Evolutionary conservation across 1,140 invertebrate genomes (phyloP), one percentile per base, ranked within the genome.

Genomic region (Spodoptera litura): DNA sequence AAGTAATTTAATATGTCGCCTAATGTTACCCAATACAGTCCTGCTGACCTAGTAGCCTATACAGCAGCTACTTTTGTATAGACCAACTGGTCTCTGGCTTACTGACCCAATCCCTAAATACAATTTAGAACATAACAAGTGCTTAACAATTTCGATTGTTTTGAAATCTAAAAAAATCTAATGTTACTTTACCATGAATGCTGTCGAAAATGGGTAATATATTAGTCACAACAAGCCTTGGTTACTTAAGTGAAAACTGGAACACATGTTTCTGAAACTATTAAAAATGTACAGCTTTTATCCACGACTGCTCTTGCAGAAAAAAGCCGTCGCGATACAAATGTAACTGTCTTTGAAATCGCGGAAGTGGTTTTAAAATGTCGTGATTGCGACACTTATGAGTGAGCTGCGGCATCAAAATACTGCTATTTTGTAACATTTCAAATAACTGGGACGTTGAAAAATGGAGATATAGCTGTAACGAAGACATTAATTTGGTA

Each of bases 341-440:
- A n/a, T 53, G 11, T 53, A 70, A 52, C 64, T 52, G 49, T 52
- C 49, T 68, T 52, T 52, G 15, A 52, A 53, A 53, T 53, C 9
- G 66, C 66, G 49, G 66, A 70, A 53, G 49, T n/a, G 49, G 66
- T 70, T 70, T 52, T 70, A 27, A 9, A 70, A 70, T n/a, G 11
- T 49, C 13, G 4, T n/a, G 25, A 70, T 70, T 70, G 49, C 66
- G 13, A 49, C 59, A 62, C 38, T 64, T 52, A 70, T 52, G 20
- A 27, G 49, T 10, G 49, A 25, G 49, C 25, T 10, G 49, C 49
- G 49, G 12, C 49, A 27, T 13, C n/a, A 53, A 70, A 51, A 12
- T 31, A 12, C 49, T 12, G 66, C 27, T 53, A 31, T 70, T 52
- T 31, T 4, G 25, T 9, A 53, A 70, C 66, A 70, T 70, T 53